phyloP scores from a whole-genome alignment of 2,888 invertebrate genomes.

The Pycnomerus fuliginosus region DNA sequence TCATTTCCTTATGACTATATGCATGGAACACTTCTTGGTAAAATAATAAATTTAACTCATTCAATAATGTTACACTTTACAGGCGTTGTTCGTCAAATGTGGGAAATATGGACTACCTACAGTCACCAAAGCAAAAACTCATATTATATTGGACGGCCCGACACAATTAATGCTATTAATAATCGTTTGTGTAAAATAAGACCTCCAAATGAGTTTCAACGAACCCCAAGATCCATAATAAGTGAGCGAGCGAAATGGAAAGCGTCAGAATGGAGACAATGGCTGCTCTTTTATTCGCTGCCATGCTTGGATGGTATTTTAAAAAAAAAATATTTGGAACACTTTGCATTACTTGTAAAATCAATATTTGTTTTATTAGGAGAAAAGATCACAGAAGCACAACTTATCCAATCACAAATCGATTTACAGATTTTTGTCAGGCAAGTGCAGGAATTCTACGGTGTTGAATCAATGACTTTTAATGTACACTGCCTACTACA shows the following conservation, averaged over 20 bases:
- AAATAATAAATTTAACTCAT: too few species aligned
- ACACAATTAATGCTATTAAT: neutral
- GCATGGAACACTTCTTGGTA: neutral
- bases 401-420: neutral
- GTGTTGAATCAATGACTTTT: neutral
- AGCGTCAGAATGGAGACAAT: neutral
- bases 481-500: neutral
- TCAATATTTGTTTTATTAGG: neutral
- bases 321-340: neutral
- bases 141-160: neutral
- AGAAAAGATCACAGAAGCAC: neutral
- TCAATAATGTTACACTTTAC: too few species aligned
- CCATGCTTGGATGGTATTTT: neutral
- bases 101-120: conserved; percentile 1
- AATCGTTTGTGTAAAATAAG: neutral
- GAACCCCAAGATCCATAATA: neutral
- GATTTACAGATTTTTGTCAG: neutral
- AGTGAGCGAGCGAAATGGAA: neutral
- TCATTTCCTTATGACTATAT: neutral
- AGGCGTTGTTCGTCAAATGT: neutral
- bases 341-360: neutral
- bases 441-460: neutral
- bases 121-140: neutral
- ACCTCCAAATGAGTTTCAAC: neutral
- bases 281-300: neutral